phyloP scores from a whole-genome alignment of 2,113 vertebrate species.

The Chaetorhynchus papuensis region DNA sequence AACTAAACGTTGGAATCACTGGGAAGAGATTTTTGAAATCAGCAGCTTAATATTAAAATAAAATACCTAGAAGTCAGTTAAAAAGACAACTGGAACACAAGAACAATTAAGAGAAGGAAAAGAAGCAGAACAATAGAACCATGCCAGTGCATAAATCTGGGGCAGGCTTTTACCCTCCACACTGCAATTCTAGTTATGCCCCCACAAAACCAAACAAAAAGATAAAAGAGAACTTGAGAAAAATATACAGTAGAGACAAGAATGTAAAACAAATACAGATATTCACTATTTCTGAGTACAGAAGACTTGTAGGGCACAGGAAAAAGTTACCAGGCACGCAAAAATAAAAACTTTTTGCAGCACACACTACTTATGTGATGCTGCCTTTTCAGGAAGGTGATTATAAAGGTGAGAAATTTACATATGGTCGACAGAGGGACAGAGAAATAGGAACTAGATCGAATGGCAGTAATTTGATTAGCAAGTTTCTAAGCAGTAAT shows the following conservation, averaged over 20 bases:
- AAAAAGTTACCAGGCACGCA: neutral
- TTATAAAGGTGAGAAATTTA: neutral
- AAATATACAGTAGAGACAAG: neutral
- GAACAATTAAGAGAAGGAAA: neutral
- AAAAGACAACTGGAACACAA: neutral
- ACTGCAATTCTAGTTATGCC: neutral
- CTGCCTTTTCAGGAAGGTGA: neutral
- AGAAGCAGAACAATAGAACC: neutral
- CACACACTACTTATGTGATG: neutral
- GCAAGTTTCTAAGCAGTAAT: neutral
- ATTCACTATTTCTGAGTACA: neutral
- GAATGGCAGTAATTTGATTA: neutral
- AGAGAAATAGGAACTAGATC: neutral
- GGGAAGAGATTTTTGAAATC: neutral
- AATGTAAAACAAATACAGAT: neutral
- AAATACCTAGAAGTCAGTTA: neutral
- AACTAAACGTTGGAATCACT: neutral
- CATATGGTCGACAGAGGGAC: rapidly evolving
- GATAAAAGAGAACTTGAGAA: neutral
- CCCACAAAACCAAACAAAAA: neutral
- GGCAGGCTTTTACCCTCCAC: neutral
- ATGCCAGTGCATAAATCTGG: neutral
- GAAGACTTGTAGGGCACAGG: neutral
- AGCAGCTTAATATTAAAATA: neutral
- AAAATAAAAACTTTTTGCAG: neutral